A percentile compares a stretch with the other conserved stretches of the same genome.
Conservation (phyloP, 2,113 vertebrate species). For the Bothrops jararaca region DNA sequence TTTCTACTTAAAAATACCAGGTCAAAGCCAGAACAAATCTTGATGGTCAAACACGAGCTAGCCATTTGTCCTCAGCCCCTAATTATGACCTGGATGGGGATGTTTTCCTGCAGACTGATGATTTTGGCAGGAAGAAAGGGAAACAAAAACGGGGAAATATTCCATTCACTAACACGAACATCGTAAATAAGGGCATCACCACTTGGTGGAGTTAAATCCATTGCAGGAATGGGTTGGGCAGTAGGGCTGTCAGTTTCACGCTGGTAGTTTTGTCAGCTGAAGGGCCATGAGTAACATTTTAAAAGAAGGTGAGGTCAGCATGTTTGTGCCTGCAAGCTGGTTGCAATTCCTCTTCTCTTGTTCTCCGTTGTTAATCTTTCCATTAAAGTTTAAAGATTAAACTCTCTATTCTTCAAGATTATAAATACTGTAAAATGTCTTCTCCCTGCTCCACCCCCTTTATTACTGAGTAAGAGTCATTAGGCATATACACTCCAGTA, state of each 20-base stretch:
- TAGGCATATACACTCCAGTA: fast-evolving
- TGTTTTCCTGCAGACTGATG: neutral
- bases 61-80: neutral
- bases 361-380: neutral
- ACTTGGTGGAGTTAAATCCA: neutral
- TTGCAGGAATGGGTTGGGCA: neutral
- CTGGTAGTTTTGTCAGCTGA: neutral
- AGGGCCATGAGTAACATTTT: neutral
- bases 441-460: neutral
- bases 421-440: neutral
- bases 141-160: neutral
- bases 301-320: neutral
- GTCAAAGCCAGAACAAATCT: neutral
- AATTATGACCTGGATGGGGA: neutral
- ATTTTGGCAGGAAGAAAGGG: neutral
- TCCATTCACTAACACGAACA: neutral
- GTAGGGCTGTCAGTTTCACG: neutral
- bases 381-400: neutral
- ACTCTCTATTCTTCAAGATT: too few species aligned
- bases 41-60: neutral
- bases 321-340: neutral
- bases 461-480: neutral
- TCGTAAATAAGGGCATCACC: neutral
- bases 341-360: neutral
- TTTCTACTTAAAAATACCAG: neutral